These are phyloP conservation scores for Anthopleura sola DNA, from an alignment of 64 coral and sea anemone species.

Conservation along the genomic window DNA sequence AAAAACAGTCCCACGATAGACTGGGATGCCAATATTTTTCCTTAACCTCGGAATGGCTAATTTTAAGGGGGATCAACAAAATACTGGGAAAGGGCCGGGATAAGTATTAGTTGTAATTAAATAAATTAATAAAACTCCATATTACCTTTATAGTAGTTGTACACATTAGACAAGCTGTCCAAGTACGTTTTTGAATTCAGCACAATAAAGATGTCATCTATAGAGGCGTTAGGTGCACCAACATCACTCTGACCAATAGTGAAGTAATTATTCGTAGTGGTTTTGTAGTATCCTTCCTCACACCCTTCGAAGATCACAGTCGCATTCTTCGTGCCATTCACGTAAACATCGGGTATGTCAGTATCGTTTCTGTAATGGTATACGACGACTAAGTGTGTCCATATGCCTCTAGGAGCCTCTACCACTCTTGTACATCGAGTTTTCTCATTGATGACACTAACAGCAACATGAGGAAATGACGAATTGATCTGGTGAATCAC, in stretches of 20 bases:
- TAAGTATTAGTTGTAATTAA: no score
- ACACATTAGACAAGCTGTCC: neutral
- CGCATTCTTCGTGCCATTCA: neutral
- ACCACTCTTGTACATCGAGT: neutral
- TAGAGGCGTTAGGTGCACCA: conserved; percentile 15
- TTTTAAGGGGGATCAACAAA: no score
- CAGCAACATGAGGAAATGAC: conserved; percentile 16
- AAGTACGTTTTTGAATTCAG: neutral
- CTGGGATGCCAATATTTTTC: no score
- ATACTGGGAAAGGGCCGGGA: no score
- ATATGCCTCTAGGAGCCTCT: conserved; percentile 29
- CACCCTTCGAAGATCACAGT: neutral
- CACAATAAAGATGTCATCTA: conserved; percentile 39
- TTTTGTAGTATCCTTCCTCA: neutral
- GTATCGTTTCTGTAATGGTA: neutral
- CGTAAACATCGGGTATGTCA: neutral
- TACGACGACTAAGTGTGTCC: conserved; percentile 31
- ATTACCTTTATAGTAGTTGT: conserved; percentile 55
- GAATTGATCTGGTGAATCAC: conserved; percentile 20
- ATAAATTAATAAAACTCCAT: neutral
- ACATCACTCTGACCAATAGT: neutral
- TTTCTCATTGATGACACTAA: neutral
- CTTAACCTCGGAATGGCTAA: no score
- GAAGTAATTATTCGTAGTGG: neutral
- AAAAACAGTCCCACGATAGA: no score